Base-by-base conservation (phyloP, 1,140 invertebrate genomes). In the Laodelphax striatellus region DNA sequence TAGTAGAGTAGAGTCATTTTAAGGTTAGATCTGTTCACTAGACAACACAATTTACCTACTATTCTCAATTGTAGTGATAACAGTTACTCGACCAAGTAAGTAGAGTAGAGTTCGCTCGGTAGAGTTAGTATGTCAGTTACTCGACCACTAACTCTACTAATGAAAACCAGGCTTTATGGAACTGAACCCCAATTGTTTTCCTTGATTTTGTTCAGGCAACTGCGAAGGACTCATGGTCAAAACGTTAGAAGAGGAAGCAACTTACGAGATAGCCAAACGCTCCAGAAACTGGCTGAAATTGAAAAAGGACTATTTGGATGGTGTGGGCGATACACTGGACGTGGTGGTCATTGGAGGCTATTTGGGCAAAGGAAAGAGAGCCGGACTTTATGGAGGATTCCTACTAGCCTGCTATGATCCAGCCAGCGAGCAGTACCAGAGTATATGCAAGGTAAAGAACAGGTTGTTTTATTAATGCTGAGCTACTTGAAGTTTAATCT, bases 201-300 rank as follows among this genome's bases (percentile, higher is more conserved):
- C 10, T 38, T 38, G 10, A 38, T 38, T 58, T 53, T 67, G 62
- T 63, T 19, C 65, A 87, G 87, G 90, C 34, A 96, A 96, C 70
- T 99, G 97, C 74, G 97, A 99, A 78, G 97, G 97, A 11, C 76
- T 99, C 9, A 99, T 99, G 97, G 91, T 99, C 0, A 99, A 99
- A 77, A 94, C 94, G 0, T 75, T 99, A 38, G 85, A 92, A 67
- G 82, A 86, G 60, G 87, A 97, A 69, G 92, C 97, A 0, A 92
- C 90, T 0, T 99, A 99, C 76, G 96, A 99, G 79, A 98, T 99
- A 67, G 95, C 96, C 0, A 95, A 97, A 71, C 77, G 97, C 44
- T 98, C 95, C 0, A 83, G 88, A 62, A 98, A 98, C 74, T 98
- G 96, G 96, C 75, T 98, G 2, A 98, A 98, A 81, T 71, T 98